A percentile compares a stretch with the other conserved stretches of the same genome.
Evolutionary conservation across 2,113 vertebrate genomes (phyloP).

Genomic region (Anseranas semipalmata): DNA sequence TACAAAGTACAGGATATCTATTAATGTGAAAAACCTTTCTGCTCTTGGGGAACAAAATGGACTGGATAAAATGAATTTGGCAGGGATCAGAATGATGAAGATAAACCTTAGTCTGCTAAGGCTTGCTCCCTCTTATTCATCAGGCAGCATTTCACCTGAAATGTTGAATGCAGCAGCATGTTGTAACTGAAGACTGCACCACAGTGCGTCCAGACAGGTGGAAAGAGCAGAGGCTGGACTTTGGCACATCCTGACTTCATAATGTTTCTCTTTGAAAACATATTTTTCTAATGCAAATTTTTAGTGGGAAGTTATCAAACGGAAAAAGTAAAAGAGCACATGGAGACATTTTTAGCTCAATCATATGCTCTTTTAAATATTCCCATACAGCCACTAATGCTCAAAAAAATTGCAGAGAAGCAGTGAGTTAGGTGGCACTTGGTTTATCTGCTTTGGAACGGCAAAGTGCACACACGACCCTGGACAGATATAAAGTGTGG

Average conservation of each 20-base stretch:
- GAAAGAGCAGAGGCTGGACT: neutral
- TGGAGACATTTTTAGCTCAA: neutral
- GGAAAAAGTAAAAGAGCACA: neutral
- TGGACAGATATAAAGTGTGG: conserved; percentile 2
- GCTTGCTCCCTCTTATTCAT: neutral
- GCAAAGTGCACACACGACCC: conserved; percentile 8
- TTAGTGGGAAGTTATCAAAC: neutral
- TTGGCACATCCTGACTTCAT: neutral
- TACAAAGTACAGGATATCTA: neutral
- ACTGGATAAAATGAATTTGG: neutral
- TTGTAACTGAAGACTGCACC: neutral
- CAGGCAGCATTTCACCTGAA: neutral
- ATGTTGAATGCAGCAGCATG: neutral
- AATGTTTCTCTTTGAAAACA: neutral
- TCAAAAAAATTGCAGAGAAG: neutral
- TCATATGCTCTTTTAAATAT: neutral
- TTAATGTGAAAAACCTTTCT: neutral
- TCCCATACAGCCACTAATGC: neutral
- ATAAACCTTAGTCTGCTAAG: neutral
- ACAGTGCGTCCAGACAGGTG: neutral
- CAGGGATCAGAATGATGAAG: neutral
- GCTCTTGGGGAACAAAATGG: neutral
- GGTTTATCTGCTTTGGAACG: conserved; percentile 55
- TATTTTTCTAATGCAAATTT: neutral
- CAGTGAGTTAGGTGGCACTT: neutral